phyloP scores from a whole-genome alignment of 2,797 vertebrate genomes.

The Sebastes aleutianus region DNA sequence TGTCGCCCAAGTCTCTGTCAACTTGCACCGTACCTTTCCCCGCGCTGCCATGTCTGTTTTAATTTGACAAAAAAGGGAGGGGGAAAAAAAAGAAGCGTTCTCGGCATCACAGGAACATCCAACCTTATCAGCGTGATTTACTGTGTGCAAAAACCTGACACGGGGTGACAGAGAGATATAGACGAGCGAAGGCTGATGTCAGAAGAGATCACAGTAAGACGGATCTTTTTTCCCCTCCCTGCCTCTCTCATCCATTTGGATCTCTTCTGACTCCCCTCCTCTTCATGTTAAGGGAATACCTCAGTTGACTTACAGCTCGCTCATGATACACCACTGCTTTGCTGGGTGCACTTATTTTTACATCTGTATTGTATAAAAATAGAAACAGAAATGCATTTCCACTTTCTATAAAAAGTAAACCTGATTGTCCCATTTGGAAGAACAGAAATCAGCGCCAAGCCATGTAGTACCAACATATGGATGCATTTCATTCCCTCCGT shows the following conservation, averaged over 20 bases:
- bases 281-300: constrained; percentile 49
- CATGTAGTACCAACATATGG: background rate
- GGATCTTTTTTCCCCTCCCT: constrained; percentile 12
- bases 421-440: constrained; percentile 8
- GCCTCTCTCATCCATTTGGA: constrained; percentile 23
- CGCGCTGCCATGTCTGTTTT: constrained; percentile 52
- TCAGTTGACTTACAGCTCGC: constrained; percentile 36
- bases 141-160: constrained; percentile 67
- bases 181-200: constrained; percentile 73
- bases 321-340: constrained; percentile 16
- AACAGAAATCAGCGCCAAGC: background rate
- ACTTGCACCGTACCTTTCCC: constrained; percentile 48
- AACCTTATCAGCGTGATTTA: constrained; percentile 72
- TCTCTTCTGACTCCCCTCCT: constrained; percentile 42
- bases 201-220: constrained; percentile 65
- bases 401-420: constrained; percentile 26
- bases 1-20: constrained; percentile 54
- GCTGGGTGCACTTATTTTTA: constrained; percentile 20
- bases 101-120: constrained; percentile 70
- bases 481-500: constrained; percentile 7
- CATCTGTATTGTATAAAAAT: constrained; percentile 31
- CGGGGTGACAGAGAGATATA: constrained; percentile 68
- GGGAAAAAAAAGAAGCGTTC: constrained; percentile 15
- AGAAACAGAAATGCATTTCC: constrained; percentile 17
- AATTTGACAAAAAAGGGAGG: constrained; percentile 57